Conservation (phyloP, 2,113 vertebrate species). For the Calidris pygmaea region DNA sequence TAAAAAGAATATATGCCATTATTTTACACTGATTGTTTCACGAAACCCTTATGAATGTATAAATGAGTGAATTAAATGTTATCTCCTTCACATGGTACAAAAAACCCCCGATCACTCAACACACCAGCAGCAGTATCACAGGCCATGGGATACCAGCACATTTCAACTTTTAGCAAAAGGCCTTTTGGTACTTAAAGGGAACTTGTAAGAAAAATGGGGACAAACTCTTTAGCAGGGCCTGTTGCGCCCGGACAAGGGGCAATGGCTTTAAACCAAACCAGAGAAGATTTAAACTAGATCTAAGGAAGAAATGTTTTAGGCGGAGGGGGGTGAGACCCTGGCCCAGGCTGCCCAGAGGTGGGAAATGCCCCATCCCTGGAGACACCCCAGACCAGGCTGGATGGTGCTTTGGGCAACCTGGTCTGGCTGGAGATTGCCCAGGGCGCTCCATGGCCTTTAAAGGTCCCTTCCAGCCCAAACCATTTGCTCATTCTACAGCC, state of each 20-base stretch:
- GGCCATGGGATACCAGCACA: accelerated
- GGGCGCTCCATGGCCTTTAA: background rate
- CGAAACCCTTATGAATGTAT: accelerated
- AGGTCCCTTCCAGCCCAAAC: background rate
- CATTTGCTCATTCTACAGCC: background rate
- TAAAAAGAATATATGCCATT: accelerated
- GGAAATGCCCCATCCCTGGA: background rate
- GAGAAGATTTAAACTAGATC: background rate
- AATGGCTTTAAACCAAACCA: background rate
- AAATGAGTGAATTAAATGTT: accelerated
- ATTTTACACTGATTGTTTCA: background rate
- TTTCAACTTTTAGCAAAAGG: background rate
- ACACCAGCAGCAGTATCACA: accelerated
- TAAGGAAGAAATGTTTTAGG: background rate
- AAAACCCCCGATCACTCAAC: accelerated
- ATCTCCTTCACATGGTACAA: accelerated
- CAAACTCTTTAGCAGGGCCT: background rate
- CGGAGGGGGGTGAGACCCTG: background rate
- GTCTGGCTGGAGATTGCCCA: background rate
- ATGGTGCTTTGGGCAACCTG: background rate
- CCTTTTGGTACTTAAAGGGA: background rate
- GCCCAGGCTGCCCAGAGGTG: background rate
- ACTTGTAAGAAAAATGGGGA: background rate
- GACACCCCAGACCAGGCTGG: background rate
- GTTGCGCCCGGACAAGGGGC: background rate